Percentiles rank a stretch among this genome's conserved stretches.
Evolutionary conservation across 2,113 vertebrate species (phyloP).

Genomic region (Alaudala cheleensis): DNA sequence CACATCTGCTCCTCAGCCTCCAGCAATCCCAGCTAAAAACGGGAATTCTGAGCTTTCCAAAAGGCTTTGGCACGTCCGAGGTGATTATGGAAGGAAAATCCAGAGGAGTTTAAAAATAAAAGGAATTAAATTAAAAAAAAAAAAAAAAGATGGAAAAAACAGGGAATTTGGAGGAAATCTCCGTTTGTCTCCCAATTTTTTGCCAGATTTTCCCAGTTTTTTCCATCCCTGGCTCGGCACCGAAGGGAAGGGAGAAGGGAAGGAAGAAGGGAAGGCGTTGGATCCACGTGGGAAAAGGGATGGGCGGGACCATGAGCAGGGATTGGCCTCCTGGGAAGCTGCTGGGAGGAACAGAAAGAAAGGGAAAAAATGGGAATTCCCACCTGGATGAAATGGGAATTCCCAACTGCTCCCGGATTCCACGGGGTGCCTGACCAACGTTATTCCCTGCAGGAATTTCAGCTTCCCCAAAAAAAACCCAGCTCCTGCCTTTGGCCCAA

Average conservation of each 20-base stretch:
- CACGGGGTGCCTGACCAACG: accelerated
- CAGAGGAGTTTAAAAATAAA: background rate
- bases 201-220: background rate
- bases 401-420: background rate
- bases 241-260: background rate
- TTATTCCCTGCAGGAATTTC: background rate
- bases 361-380: background rate
- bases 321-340: background rate
- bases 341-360: background rate
- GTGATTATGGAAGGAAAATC: no score
- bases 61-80: background rate
- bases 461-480: background rate
- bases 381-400: background rate
- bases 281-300: background rate
- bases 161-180: background rate
- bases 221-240: background rate
- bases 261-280: background rate
- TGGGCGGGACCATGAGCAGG: no score
- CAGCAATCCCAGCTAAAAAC: background rate
- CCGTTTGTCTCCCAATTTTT: background rate
- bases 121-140: no score
- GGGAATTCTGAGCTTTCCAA: background rate
- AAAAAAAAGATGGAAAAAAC: no score
- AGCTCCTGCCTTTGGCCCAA: background rate
- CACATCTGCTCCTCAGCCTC: background rate